phyloP scores from a whole-genome alignment of 2,888 invertebrate species.

The Amphimallon solstitiale region DNA sequence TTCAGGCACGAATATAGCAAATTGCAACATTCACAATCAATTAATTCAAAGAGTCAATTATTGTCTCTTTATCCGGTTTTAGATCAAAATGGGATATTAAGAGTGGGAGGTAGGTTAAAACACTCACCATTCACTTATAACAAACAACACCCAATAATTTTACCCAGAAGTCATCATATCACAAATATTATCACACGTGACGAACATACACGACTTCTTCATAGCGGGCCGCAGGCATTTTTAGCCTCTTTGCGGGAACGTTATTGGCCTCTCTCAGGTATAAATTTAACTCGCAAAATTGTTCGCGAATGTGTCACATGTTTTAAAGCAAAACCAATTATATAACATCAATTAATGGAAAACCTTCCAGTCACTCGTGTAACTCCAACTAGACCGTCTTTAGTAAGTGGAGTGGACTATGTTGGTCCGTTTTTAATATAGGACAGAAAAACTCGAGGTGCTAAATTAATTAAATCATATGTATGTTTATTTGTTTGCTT shows the following conservation, averaged over 20 bases:
- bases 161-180: background rate
- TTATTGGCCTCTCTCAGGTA: background rate
- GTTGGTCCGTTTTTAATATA: slow-evolving; percentile 44
- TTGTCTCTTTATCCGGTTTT: slow-evolving; percentile 43
- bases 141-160: background rate
- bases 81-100: slow-evolving; percentile 38
- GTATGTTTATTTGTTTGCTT: slow-evolving; percentile 46
- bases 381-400: slow-evolving; percentile 39
- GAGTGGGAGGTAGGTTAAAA: slow-evolving; percentile 39
- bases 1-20: slow-evolving; percentile 4
- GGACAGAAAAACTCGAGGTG: slow-evolving; percentile 34
- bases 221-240: background rate
- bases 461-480: slow-evolving; percentile 40
- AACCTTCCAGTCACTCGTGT: slow-evolving; percentile 39
- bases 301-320: no score
- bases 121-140: slow-evolving; percentile 10
- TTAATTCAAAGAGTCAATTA: slow-evolving; percentile 1
- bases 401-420: slow-evolving; percentile 44
- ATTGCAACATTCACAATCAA: background rate
- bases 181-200: background rate
- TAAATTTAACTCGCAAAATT: no score
- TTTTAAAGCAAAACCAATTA: no score
- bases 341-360: background rate
- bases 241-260: background rate
- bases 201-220: background rate